Base-by-base conservation (phyloP, 2,113 vertebrate species). In the Gallinago paraguaiae region DNA sequence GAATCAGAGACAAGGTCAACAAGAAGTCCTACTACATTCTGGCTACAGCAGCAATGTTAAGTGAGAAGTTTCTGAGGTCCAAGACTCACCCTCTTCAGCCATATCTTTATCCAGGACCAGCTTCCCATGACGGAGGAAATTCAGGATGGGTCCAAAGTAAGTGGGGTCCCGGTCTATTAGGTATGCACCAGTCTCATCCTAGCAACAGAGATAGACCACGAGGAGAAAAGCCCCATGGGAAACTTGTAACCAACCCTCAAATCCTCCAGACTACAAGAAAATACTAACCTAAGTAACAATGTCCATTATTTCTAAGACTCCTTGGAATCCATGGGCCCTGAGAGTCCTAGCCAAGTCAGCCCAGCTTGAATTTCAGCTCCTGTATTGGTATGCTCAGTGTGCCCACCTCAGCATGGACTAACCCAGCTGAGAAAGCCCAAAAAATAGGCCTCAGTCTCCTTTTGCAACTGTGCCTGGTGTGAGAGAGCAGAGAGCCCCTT, bases 151-250 rank as follows among this genome's bases (percentile, higher is more conserved):
- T n/a, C 99, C 99, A 67, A 99, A 99, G 97, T 99, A 99, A 82
- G 99, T 99, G 48, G 99, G 99, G 94, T 99, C 99, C 20, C 99
- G 98, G 98, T 99, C 99, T 45, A 99, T 99, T 85, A 99, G 98
- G 68, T 99, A 99, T 35, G 99, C 99, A n/a, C 99, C 99, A 0
- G 99, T 99, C 95, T 99, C 99, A 96, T 99, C 99, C 99, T 99
- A 92, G 20, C 59, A 90, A 93, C 23, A 95, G 59, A 93, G 35
- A 69, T 0, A 86, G 80, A 87, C 31, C 28, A 80, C 6, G 0
- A 78, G 57, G 19, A 56, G 46, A 82, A 89, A 92, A 84, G 51
- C 4, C 1, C 3, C 23, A 63, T 8, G 23, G 46, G 14, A 70
- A 93, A 70, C 15, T 33, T 70, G 16, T 43, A 63, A 64, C 14